A percentile compares a stretch with the other conserved stretches of the same genome.
phyloP scores from a whole-genome alignment of 2,888 invertebrate species.

The Tricholauxania praeusta region DNA sequence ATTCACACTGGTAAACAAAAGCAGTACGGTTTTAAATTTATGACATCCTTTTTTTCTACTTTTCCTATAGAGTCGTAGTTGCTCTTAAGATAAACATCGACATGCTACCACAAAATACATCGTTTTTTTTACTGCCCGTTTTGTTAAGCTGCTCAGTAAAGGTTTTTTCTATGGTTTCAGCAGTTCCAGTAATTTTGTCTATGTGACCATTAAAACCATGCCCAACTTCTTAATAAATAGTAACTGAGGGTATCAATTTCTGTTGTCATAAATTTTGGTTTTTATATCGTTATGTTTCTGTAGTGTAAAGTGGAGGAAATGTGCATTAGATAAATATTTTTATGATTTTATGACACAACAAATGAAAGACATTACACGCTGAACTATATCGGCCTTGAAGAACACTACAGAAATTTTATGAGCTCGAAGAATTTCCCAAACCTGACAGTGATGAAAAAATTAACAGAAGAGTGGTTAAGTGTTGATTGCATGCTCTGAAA shows the following conservation, averaged over 20 bases:
- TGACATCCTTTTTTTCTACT: constrained; percentile 34
- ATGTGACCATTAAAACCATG: not conserved
- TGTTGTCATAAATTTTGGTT: not conserved
- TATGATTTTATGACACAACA: too few relatives aligned
- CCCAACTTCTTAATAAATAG: constrained; percentile 7
- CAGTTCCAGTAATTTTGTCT: constrained; percentile 1
- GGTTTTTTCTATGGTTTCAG: constrained; percentile 2
- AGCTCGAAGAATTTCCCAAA: too few relatives aligned
- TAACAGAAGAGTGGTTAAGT: too few relatives aligned
- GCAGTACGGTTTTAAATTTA: constrained; percentile 30
- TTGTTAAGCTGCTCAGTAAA: constrained; percentile 8
- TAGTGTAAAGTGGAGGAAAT: too few relatives aligned
- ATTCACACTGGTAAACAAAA: constrained; percentile 7
- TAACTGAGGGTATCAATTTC: constrained; percentile 23
- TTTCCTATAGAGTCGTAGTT: constrained; percentile 2
- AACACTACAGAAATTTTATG: too few relatives aligned
- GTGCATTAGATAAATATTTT: too few relatives aligned
- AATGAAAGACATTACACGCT: too few relatives aligned
- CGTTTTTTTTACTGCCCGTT: not conserved
- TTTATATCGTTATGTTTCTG: not conserved
- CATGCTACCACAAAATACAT: not conserved
- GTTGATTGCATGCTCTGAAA: too few relatives aligned
- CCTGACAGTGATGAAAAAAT: too few relatives aligned
- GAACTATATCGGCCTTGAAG: too few relatives aligned
- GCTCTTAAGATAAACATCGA: constrained; percentile 21